Percentiles rank a stretch among this genome's conserved stretches.
These are phyloP conservation scores for Penaeus chinensis DNA, from an alignment of 1,140 invertebrate genomes.

Conservation along the genomic window DNA sequence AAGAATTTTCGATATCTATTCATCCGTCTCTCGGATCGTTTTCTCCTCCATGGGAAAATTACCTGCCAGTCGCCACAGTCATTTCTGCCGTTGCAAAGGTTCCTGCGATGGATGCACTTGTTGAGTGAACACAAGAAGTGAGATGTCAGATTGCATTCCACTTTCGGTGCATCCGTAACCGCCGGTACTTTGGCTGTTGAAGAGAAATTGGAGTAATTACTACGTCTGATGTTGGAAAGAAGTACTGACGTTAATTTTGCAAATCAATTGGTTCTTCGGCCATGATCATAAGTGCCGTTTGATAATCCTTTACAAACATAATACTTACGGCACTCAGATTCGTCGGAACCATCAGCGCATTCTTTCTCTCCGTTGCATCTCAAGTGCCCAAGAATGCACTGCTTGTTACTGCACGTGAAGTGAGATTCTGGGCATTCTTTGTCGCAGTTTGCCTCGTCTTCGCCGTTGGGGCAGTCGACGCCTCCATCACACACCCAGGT, in stretches of 20 bases:
- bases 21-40: background rate
- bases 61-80: slow-evolving; percentile 78
- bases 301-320: background rate
- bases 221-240: no score
- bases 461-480: slow-evolving; percentile 35
- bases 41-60: background rate
- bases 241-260: no score
- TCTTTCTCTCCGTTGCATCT: slow-evolving; percentile 91
- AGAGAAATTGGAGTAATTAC: background rate
- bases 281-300: no score
- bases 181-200: background rate
- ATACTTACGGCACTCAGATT: slow-evolving; percentile 67
- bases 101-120: slow-evolving; percentile 69
- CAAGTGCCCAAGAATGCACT: slow-evolving; percentile 83
- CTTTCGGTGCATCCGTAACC: background rate
- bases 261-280: no score
- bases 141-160: background rate
- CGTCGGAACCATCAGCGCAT: slow-evolving; percentile 89
- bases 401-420: slow-evolving; percentile 75
- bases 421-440: slow-evolving; percentile 70
- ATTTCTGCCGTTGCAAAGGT: slow-evolving; percentile 74
- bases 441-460: slow-evolving; percentile 67
- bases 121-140: slow-evolving; percentile 65
- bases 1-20: background rate
- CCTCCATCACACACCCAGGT: slow-evolving; percentile 90